Evolutionary conservation across 1,140 invertebrate genomes (phyloP).

Genomic region (Hermetia illucens): DNA sequence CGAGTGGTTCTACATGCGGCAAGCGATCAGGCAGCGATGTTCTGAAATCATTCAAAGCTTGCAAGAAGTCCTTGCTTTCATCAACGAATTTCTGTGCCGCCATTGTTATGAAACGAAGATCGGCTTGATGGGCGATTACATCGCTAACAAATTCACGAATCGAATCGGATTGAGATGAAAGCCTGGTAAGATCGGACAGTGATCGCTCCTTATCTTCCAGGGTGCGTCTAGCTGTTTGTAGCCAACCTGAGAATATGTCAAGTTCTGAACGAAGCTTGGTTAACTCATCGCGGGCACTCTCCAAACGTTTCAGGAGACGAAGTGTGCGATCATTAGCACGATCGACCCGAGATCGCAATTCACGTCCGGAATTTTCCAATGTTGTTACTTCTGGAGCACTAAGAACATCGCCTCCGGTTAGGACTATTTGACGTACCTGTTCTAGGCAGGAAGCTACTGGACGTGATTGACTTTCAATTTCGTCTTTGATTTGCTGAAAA

Average conservation of each 20-base stretch:
- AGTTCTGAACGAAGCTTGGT: slow-evolving; percentile 65
- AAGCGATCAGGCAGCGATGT: slow-evolving; percentile 64
- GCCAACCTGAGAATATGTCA: slow-evolving; percentile 69
- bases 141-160: slow-evolving; percentile 82
- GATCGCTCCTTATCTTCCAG: slow-evolving; percentile 78
- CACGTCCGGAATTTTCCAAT: slow-evolving; percentile 69
- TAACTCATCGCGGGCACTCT: slow-evolving; percentile 72
- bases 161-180: slow-evolving; percentile 55
- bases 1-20: slow-evolving; percentile 54
- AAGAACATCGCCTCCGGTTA: slow-evolving; percentile 77
- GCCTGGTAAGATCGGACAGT: slow-evolving; percentile 58
- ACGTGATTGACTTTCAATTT: slow-evolving; percentile 73
- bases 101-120: slow-evolving; percentile 87
- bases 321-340: slow-evolving; percentile 64
- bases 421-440: slow-evolving; percentile 79
- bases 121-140: slow-evolving; percentile 87
- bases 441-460: slow-evolving; percentile 76
- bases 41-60: slow-evolving; percentile 69
- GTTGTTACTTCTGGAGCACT: slow-evolving; percentile 75
- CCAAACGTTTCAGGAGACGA: slow-evolving; percentile 57
- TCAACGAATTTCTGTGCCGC: slow-evolving; percentile 89
- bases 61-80: slow-evolving; percentile 79
- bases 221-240: slow-evolving; percentile 60
- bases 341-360: slow-evolving; percentile 72
- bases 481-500: slow-evolving; percentile 73